Base-by-base conservation (phyloP, 23 tunicate species). In the Phallusia fumigata region DNA sequence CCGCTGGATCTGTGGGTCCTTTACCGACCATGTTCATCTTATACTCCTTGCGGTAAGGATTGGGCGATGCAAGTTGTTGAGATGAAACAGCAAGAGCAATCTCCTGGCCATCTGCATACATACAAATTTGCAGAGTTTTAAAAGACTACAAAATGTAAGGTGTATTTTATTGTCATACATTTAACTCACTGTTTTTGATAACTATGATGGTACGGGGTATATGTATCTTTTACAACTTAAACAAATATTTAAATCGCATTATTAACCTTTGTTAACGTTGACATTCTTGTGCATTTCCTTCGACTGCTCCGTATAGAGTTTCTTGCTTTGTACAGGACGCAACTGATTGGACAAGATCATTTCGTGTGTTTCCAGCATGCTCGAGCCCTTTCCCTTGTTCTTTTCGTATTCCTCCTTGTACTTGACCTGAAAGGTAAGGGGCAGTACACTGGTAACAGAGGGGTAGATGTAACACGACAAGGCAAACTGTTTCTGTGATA, bases 311-410 rank as follows among this genome's bases (percentile, higher is more conserved):
- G 83, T 30, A 47, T 90, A 90, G 26, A 49, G 33, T 33, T 92
- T 87, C 84, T 88, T 92, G 86, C 92, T 92, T 16, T 32, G 97
- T 52, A 84, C 86, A 28, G 96, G 88, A 22, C 75, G 85, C 52
- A 86, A 82, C 73, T 86, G 82, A 52, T 86, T 79, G 16, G 83
- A 80, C 31, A 79, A 30, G 2, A 33, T 19, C 84, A 79, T 85
- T 35, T 85, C 83, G 19, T 24, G 65, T 3, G 83, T 79, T 36
- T 79, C 80, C 12, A 18, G 26, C 35, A 77, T 44, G 11, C 33
- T 36, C 0, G 89, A 49, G 0, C 33, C 53, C 47, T 80, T 86
- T 28, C 76, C 83, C 74, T 86, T 86, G 36, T 80, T 79, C n/a
- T 65, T 80, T 35, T 79, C 84, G 36, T 86, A 79, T 31, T 40